Evolutionary conservation across 2,797 vertebrate genomes (phyloP).

Genomic region (Fistularia commersonii): DNA sequence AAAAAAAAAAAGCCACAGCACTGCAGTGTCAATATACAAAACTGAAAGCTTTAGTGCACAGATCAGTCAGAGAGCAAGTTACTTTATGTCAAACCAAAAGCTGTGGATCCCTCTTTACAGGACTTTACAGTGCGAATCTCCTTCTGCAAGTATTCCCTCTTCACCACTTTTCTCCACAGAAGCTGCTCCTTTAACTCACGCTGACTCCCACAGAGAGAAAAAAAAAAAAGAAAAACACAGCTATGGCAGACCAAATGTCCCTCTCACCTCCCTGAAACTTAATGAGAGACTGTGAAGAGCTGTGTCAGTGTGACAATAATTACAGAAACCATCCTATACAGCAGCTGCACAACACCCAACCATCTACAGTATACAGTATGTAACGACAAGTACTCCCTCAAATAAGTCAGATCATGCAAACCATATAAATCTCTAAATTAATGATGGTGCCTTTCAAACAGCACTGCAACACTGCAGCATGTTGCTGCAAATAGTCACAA

Average conservation of each 20-base stretch:
- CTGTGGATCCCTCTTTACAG: constrained; percentile 11
- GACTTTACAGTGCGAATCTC: neutral
- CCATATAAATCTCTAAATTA: neutral
- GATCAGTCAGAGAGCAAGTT: neutral
- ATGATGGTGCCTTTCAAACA: too few species aligned
- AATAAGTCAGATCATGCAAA: constrained; percentile 7
- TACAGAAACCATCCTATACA: constrained; percentile 59
- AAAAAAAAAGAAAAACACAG: neutral
- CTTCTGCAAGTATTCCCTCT: too few species aligned
- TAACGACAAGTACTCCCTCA: neutral
- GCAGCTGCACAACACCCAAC: constrained; percentile 54
- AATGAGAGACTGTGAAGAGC: constrained; percentile 67
- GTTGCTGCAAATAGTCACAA: neutral
- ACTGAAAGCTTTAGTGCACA: constrained; percentile 14
- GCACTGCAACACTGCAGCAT: too few species aligned
- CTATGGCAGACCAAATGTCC: constrained; percentile 46
- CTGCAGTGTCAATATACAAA: constrained; percentile 27
- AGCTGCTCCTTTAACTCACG: constrained; percentile 17
- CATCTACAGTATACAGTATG: constrained; percentile 7
- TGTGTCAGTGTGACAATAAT: constrained; percentile 65
- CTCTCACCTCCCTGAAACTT: constrained; percentile 47
- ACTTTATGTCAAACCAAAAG: neutral
- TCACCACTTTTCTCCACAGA: neutral
- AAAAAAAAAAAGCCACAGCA: constrained; percentile 31
- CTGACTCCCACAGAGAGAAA: constrained; percentile 33